Evolutionary conservation across 1,140 invertebrate species (phyloP).

Genomic region (Bombus affinis): DNA sequence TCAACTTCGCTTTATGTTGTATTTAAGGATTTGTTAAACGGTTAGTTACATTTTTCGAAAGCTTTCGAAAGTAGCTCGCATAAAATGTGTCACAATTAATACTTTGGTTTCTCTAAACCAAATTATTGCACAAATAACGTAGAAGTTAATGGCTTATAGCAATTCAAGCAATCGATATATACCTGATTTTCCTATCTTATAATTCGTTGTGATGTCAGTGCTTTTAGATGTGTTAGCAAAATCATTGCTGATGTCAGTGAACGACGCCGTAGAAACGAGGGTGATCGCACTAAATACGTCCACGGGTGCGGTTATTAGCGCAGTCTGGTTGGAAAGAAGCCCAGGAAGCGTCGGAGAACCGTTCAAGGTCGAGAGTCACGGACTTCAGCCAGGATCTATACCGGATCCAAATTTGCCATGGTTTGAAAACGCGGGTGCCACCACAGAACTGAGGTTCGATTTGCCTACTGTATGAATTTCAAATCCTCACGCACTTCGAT

Average conservation of each 20-base stretch:
- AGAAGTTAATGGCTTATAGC: too few relatives aligned
- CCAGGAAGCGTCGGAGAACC: constrained; percentile 82
- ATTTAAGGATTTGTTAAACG: too few relatives aligned
- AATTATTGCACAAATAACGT: too few relatives aligned
- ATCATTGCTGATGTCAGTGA: constrained; percentile 84
- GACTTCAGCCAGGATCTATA: constrained; percentile 81
- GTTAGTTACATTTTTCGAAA: too few relatives aligned
- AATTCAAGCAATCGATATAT: neutral
- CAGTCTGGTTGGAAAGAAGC: constrained; percentile 84
- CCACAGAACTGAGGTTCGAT: constrained; percentile 68
- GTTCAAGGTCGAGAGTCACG: constrained; percentile 78
- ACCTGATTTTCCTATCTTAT: neutral
- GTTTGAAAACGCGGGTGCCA: constrained; percentile 75
- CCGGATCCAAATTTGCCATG: constrained; percentile 83
- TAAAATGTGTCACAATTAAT: too few relatives aligned
- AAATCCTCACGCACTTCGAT: neutral
- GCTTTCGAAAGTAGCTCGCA: too few relatives aligned
- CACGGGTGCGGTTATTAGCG: constrained; percentile 83
- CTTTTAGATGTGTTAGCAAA: constrained; percentile 84
- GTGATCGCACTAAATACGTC: constrained; percentile 85
- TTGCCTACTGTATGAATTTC: neutral
- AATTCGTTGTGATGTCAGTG: constrained; percentile 5
- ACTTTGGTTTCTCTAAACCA: too few relatives aligned
- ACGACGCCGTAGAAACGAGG: constrained; percentile 83
- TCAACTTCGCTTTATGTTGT: too few relatives aligned